phyloP scores from a whole-genome alignment of 92 coral and sea anemone species.

The Epizoanthus stellaris region DNA sequence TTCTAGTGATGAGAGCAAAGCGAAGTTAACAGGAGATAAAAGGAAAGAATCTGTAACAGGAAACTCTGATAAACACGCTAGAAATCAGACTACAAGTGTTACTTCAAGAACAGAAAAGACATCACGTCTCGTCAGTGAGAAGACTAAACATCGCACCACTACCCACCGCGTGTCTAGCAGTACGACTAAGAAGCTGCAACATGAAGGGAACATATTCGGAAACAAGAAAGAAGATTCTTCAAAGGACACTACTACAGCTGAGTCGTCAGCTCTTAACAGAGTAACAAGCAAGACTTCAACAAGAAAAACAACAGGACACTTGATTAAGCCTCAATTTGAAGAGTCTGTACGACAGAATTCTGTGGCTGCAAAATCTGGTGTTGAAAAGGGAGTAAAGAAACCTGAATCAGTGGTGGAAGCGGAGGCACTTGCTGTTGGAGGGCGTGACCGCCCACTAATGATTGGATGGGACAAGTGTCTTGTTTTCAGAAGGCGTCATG shows the following conservation, averaged over 20 bases:
- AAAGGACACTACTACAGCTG: background rate
- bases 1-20: background rate
- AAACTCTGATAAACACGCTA: background rate
- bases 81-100: background rate
- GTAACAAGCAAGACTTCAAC: background rate
- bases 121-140: background rate
- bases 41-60: background rate
- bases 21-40: background rate
- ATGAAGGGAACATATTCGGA: background rate
- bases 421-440: slow-evolving; percentile 2
- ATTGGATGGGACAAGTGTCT: slow-evolving; percentile 75
- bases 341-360: background rate
- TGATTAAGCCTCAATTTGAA: background rate
- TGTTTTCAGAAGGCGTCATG: slow-evolving; percentile 90
- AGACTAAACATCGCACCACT: background rate
- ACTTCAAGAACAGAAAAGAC: background rate
- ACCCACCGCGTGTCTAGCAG: background rate
- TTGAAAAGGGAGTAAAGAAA: slow-evolving; percentile 9
- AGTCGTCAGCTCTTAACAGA: background rate
- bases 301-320: background rate
- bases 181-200: background rate
- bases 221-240: background rate
- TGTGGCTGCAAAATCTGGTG: background rate
- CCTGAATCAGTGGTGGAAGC: slow-evolving; percentile 30
- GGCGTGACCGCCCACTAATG: slow-evolving; percentile 49